These are phyloP conservation scores for Elysia crispata DNA, from an alignment of 2,888 invertebrate genomes.

Conservation along the genomic window DNA sequence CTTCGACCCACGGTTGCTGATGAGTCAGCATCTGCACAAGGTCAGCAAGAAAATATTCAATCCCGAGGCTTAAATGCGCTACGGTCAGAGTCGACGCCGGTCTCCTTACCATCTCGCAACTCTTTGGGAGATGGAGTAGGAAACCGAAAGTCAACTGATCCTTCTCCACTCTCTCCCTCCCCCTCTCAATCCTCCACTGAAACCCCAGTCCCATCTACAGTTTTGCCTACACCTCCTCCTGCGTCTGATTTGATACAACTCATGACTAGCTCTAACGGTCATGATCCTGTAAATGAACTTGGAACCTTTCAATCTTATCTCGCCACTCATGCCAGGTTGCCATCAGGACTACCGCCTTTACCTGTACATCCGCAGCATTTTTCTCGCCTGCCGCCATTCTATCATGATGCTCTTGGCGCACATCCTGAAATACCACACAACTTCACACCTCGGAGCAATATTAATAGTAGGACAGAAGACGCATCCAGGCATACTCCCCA, in stretches of 20 bases:
- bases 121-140: slow-evolving; percentile 44
- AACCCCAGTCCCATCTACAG: slow-evolving; percentile 64
- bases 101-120: slow-evolving; percentile 19
- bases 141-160: slow-evolving; percentile 15
- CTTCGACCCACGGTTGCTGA: background rate
- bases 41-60: background rate
- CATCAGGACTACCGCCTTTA: slow-evolving; percentile 54
- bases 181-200: slow-evolving; percentile 38
- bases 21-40: background rate
- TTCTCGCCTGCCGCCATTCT: background rate
- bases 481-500: slow-evolving; percentile 41
- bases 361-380: slow-evolving; percentile 50
- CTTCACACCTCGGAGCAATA: slow-evolving; percentile 10
- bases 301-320: slow-evolving; percentile 2
- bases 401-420: background rate
- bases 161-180: slow-evolving; percentile 26
- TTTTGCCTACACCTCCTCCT: slow-evolving; percentile 6
- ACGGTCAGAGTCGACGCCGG: slow-evolving; percentile 37
- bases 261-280: background rate
- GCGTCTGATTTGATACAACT: background rate
- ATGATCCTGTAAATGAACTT: background rate
- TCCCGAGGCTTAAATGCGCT: no score
- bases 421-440: background rate
- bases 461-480: slow-evolving; percentile 29
- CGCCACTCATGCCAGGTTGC: background rate